Conservation (phyloP, 2,797 vertebrate genomes). For the Otolemur crassicaudatus region DNA sequence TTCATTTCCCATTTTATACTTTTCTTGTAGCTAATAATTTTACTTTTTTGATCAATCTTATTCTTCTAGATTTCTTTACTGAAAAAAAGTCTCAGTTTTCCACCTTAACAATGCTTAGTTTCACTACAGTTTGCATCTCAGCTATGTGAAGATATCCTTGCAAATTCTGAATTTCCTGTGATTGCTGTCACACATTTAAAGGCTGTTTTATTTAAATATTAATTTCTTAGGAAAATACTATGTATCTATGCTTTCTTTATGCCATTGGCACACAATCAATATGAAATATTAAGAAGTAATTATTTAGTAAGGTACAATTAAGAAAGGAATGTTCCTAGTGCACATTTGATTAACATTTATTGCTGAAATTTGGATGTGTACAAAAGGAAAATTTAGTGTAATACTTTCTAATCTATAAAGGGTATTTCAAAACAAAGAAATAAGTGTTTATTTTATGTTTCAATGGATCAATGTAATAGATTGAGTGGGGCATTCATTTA, state of each 20-base stretch:
- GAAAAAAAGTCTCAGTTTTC: background rate
- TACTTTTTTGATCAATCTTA: background rate
- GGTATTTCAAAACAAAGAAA: background rate
- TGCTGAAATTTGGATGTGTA: background rate
- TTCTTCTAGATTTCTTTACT: background rate
- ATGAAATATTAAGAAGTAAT: background rate
- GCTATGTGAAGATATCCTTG: background rate
- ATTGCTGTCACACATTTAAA: background rate
- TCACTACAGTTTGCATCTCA: background rate
- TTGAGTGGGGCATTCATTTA: background rate
- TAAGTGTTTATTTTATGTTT: background rate
- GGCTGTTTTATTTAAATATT: background rate
- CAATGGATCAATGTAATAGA: background rate
- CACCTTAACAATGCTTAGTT: background rate
- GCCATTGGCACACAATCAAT: background rate
- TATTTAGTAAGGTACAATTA: background rate
- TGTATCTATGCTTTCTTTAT: background rate
- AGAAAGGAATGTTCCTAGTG: background rate
- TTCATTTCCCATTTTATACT: background rate
- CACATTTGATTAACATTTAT: background rate
- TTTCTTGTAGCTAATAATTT: background rate
- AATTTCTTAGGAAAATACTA: background rate
- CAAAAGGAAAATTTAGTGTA: background rate
- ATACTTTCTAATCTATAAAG: background rate
- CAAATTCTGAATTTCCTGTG: background rate